A percentile compares a stretch with the other conserved stretches of the same genome.
These are phyloP conservation scores for Drosophila melanosoma DNA, from an alignment of 2,888 invertebrate genomes.

Conservation along the genomic window DNA sequence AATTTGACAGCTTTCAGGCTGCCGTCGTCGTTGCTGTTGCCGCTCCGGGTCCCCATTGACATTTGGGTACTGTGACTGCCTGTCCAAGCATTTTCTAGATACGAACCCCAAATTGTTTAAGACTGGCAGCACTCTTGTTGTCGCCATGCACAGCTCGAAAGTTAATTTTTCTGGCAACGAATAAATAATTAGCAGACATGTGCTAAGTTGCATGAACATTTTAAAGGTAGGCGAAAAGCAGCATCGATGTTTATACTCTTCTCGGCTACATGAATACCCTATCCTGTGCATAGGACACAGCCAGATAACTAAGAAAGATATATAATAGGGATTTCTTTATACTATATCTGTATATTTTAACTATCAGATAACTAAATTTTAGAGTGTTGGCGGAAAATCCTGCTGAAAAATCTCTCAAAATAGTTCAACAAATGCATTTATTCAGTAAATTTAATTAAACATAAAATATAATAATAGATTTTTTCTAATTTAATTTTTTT, in stretches of 20 bases:
- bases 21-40: constrained; percentile 39
- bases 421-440: not conserved
- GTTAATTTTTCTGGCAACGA: constrained; percentile 82
- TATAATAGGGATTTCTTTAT: not conserved
- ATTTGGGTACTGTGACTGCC: constrained; percentile 29
- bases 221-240: constrained; percentile 44
- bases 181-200: constrained; percentile 77
- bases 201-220: constrained; percentile 75
- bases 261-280: constrained; percentile 37
- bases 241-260: not conserved
- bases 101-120: constrained; percentile 28
- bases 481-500: not conserved
- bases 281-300: not conserved
- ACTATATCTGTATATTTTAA: not conserved
- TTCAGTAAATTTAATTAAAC: not conserved
- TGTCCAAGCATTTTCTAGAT: constrained; percentile 43
- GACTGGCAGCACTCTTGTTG: constrained; percentile 64
- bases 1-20: constrained; percentile 75
- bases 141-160: constrained; percentile 57
- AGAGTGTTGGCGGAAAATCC: not conserved
- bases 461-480: not conserved
- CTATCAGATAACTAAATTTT: not conserved
- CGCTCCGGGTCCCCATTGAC: constrained; percentile 40
- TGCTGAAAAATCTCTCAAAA: not conserved
- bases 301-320: not conserved